phyloP scores from a whole-genome alignment of 2,888 invertebrate species.

The Bruchidius siliquastri region DNA sequence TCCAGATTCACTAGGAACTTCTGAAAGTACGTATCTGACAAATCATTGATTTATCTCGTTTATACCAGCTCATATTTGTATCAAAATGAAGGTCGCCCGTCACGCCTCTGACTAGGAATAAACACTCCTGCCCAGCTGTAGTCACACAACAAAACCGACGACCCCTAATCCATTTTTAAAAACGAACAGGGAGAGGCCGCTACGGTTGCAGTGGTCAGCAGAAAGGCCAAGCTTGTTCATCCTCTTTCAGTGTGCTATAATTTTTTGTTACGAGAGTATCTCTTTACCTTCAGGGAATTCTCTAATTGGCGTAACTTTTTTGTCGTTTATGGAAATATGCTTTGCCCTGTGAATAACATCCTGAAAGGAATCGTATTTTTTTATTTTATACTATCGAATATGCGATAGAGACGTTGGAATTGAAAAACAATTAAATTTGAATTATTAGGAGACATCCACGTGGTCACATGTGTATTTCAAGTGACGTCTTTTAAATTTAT shows the following conservation, averaged over 20 bases:
- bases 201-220: background rate
- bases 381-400: too few relatives aligned
- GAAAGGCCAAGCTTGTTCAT: background rate
- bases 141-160: background rate
- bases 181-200: background rate
- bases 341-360: background rate
- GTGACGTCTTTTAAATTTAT: too few relatives aligned
- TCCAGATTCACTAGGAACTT: too few relatives aligned
- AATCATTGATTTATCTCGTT: too few relatives aligned
- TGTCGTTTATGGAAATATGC: background rate
- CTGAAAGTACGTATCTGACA: too few relatives aligned
- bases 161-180: background rate
- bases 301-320: background rate
- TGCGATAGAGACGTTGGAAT: too few relatives aligned
- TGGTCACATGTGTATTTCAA: too few relatives aligned
- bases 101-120: background rate
- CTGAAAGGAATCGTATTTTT: background rate
- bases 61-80: background rate
- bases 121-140: background rate
- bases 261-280: background rate
- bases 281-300: background rate
- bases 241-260: background rate
- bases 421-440: too few relatives aligned
- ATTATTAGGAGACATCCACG: too few relatives aligned
- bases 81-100: background rate